These are phyloP conservation scores for Trachymyrmex cornetzi DNA, from an alignment of 1,140 invertebrate genomes.

Conservation along the genomic window DNA sequence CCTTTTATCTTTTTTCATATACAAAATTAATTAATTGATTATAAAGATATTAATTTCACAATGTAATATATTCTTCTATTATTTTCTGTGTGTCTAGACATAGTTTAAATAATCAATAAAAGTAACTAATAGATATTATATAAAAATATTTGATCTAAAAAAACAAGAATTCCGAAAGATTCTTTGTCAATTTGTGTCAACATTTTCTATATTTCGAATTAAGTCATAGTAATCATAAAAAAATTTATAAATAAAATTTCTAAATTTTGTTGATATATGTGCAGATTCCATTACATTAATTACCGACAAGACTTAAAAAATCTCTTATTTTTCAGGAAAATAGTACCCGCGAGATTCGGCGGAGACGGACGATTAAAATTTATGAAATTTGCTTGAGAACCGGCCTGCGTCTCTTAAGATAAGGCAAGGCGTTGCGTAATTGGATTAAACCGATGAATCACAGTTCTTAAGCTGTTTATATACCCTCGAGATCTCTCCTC, in stretches of 20 bases:
- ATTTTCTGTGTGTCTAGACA: not conserved
- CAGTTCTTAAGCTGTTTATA: constrained; percentile 66
- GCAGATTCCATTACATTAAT: not conserved
- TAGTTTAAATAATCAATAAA: not conserved
- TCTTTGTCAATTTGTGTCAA: not conserved
- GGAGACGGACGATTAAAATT: constrained; percentile 57
- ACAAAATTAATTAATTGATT: not conserved
- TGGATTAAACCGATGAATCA: constrained; percentile 73
- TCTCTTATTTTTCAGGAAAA: constrained; percentile 16
- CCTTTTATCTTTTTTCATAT: not conserved
- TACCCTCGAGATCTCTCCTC: constrained; percentile 29
- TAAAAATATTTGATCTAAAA: not conserved
- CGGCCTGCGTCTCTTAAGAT: constrained; percentile 48
- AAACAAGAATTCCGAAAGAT: not conserved
- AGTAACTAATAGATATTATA: not conserved
- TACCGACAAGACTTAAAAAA: not conserved
- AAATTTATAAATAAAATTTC: constrained; percentile 5
- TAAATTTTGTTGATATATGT: constrained; percentile 14
- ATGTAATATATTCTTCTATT: not conserved
- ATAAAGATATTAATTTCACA: constrained; percentile 4
- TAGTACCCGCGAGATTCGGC: constrained; percentile 7
- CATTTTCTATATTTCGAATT: not conserved
- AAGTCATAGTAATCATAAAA: not conserved
- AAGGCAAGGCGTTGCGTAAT: constrained; percentile 49
- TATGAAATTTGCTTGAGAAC: constrained; percentile 64